phyloP scores from a whole-genome alignment of 2,888 invertebrate species.

The Podabrus alpinus region DNA sequence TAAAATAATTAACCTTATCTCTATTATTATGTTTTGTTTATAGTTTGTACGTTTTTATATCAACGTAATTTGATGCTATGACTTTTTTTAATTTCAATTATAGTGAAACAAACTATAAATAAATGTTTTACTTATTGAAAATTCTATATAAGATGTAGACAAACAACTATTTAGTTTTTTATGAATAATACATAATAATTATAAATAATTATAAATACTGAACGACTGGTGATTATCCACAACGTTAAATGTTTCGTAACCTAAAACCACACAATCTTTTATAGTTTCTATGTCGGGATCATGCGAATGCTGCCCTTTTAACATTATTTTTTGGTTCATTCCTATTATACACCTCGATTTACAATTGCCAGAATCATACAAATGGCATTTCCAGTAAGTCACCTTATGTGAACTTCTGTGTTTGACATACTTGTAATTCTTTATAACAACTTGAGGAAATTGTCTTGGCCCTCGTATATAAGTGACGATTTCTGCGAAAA shows the following conservation, averaged over 20 bases:
- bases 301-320: conserved; percentile 43
- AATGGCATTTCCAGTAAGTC: conserved; percentile 52
- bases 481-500: conserved; percentile 38
- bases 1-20: no score
- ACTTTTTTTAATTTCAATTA: no score
- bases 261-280: conserved; percentile 33
- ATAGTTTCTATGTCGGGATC: conserved; percentile 25
- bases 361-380: conserved; percentile 48
- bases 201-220: neutral
- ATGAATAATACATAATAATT: neutral
- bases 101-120: no score
- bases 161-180: neutral
- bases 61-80: no score
- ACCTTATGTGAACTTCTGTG: conserved; percentile 48
- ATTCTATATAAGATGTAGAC: neutral
- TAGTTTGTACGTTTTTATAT: no score
- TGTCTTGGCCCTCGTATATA: conserved; percentile 46
- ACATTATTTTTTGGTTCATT: conserved; percentile 40
- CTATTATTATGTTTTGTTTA: no score
- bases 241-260: conserved; percentile 34
- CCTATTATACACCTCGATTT: conserved; percentile 47
- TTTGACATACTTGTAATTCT: conserved; percentile 49
- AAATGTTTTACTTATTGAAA: neutral
- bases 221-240: conserved; percentile 3
- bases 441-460: conserved; percentile 45